Base-by-base conservation (phyloP, 2,113 vertebrate species). In the Varanus komodoensis region DNA sequence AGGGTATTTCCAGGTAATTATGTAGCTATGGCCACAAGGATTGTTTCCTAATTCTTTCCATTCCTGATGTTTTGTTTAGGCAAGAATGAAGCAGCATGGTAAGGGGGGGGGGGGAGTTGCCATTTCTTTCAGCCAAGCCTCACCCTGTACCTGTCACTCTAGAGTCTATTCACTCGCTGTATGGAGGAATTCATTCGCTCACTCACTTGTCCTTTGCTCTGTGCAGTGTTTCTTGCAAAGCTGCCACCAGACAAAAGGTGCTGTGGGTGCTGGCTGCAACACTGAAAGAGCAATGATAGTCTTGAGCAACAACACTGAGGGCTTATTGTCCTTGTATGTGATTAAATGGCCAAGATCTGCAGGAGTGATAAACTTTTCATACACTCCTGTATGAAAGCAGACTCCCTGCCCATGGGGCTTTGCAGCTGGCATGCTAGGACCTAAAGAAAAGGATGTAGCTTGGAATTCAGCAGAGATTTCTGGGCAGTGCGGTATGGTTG, bases 361-460 rank as follows among this genome's bases (percentile, higher is more conserved):
- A 50, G 67, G 12, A 0, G 0, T 9, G 93, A 52, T 4, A 88
- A 87, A 19, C 17, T 0, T 44, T 44, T 44, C 61, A 21, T 86
- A 82, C 48, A 1, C 50, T 86, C 15, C 68, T 0, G 1, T 50
- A 54, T 17, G 27, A 32, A 1, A 29, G 87, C 8, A 61, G 3
- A 50, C 0, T 17, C 88, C 54, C 27, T 57, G 68, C 29, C 61
- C 38, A 0, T 44, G 68, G 2, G 89, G 23, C 12, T 75, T 25
- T 44, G 87, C 69, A 21, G 61, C 0, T 1, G 86, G 7, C 0
- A 0, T 23, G 2, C 83, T 57, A 85, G 4, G n/a, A 27, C 79
- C 52, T 52, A 75, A 23, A 75, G 69, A 68, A 25, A 44, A 89
- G 73, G 38, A 61, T 61, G 80, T 19, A 87, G 92, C 44, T 29